These are phyloP conservation scores for Chlorodrepanis virens DNA, from an alignment of 2,113 vertebrate genomes.

Conservation along the genomic window DNA sequence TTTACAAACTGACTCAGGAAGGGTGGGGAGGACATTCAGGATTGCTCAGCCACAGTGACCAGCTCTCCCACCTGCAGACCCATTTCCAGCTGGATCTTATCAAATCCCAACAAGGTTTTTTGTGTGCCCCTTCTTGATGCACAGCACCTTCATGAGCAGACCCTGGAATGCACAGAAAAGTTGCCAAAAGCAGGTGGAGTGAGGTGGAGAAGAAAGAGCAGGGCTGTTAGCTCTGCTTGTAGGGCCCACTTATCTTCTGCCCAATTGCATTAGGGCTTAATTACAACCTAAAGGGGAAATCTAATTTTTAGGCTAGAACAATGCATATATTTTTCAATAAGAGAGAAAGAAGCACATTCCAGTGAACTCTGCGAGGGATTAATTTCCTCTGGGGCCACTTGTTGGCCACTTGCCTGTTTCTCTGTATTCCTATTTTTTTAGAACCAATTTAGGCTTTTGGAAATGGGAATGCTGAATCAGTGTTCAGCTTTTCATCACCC, in stretches of 20 bases:
- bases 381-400: constrained; percentile 12
- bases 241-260: not conserved
- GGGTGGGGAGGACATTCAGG: not conserved
- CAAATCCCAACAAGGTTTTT: not conserved
- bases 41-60: not conserved
- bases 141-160: not conserved
- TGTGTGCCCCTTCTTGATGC: not conserved
- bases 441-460: not conserved
- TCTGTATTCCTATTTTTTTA: not conserved
- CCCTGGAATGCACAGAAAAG: not conserved
- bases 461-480: not conserved
- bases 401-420: not conserved
- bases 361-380: not conserved
- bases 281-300: constrained; percentile 19
- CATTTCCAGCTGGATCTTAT: not conserved
- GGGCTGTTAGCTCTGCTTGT: not conserved
- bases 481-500: not conserved
- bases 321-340: not conserved
- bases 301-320: not conserved
- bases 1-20: not conserved
- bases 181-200: not conserved
- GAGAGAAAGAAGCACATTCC: not conserved
- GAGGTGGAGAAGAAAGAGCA: not conserved
- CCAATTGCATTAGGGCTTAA: constrained; percentile 4
- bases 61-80: accelerated